These are phyloP conservation scores for Bombus breviceps DNA, from an alignment of 1,140 invertebrate species.

Conservation along the genomic window DNA sequence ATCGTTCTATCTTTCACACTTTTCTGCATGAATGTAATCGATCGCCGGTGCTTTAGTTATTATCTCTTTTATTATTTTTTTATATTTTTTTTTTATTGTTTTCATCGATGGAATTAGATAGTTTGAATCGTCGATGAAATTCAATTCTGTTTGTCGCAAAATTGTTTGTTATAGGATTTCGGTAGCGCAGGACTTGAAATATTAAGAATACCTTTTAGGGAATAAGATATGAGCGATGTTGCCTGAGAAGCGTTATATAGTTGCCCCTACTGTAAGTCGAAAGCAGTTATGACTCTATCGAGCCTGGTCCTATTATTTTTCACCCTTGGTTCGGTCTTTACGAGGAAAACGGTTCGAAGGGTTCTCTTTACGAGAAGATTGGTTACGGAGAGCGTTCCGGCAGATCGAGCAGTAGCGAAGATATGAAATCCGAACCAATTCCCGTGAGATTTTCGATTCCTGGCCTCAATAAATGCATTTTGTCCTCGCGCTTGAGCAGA, in stretches of 20 bases:
- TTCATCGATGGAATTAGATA: not conserved
- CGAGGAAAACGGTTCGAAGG: constrained; percentile 49
- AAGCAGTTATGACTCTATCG: constrained; percentile 58
- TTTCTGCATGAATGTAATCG: not conserved
- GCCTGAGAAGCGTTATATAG: not conserved
- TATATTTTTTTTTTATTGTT: not conserved
- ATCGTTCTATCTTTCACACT: not conserved
- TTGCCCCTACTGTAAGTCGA: constrained; percentile 33
- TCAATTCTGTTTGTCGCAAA: too few relatives aligned
- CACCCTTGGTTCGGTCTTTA: constrained; percentile 49
- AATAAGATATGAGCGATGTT: not conserved
- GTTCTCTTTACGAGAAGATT: constrained; percentile 65
- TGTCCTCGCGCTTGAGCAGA: constrained; percentile 37
- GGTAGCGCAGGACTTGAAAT: not conserved
- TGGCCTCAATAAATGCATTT: constrained; percentile 56
- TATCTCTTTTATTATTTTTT: not conserved
- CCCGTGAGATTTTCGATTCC: constrained; percentile 57
- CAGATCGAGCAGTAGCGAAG: constrained; percentile 53
- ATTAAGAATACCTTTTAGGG: not conserved
- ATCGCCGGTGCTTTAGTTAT: not conserved
- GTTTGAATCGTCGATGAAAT: too few relatives aligned
- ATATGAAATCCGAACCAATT: constrained; percentile 63
- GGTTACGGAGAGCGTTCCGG: constrained; percentile 43
- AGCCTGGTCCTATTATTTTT: constrained; percentile 60
- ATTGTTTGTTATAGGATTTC: not conserved